A percentile compares a stretch with the other conserved stretches of the same genome.
phyloP scores from a whole-genome alignment of 1,140 invertebrate genomes.

The Chrysomallon squamiferum region DNA sequence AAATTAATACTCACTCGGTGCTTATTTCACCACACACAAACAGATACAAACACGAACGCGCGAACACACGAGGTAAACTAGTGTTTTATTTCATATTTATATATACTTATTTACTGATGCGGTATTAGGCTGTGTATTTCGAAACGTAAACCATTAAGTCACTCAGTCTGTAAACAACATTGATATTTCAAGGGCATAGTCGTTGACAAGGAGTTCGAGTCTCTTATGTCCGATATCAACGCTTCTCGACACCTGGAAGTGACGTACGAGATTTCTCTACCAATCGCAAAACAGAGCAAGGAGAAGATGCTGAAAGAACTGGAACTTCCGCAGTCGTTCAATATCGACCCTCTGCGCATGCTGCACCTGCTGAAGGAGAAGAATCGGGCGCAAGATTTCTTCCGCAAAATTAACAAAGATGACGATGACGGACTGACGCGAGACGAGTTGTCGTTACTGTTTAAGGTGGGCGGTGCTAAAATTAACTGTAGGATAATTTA shows the following conservation, averaged over 20 bases:
- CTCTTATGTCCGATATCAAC: constrained; percentile 22
- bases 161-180: too few species aligned
- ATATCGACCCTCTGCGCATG: constrained; percentile 42
- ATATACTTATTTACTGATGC: too few species aligned
- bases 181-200: constrained; percentile 44
- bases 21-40: too few species aligned
- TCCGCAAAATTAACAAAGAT: constrained; percentile 49
- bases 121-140: too few species aligned
- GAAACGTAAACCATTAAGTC: too few species aligned
- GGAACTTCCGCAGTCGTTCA: constrained; percentile 26
- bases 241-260: constrained; percentile 23
- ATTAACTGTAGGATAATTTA: neutral
- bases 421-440: constrained; percentile 33
- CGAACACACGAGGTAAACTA: too few species aligned
- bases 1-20: too few species aligned
- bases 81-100: too few species aligned
- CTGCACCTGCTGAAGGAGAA: constrained; percentile 40
- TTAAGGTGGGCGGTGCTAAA: constrained; percentile 30
- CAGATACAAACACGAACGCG: too few species aligned
- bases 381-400: constrained; percentile 43
- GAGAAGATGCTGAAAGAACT: constrained; percentile 37
- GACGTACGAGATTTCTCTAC: constrained; percentile 37
- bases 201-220: constrained; percentile 38
- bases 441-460: constrained; percentile 31
- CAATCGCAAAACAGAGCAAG: constrained; percentile 25